Evolutionary conservation across 2,888 invertebrate species (phyloP).

Genomic region (Vanessa cardui): DNA sequence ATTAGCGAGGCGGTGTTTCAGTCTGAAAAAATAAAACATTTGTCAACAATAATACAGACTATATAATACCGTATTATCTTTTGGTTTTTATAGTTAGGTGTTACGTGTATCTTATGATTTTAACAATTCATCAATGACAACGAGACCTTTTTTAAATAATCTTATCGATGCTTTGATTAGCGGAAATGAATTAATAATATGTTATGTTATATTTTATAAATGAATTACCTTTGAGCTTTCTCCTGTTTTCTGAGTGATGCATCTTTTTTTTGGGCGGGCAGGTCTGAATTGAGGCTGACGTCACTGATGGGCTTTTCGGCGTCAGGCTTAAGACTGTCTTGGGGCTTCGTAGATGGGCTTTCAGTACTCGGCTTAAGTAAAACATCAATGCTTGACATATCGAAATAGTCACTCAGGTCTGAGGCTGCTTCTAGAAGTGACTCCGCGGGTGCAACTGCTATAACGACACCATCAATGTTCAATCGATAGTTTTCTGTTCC

Average conservation of each 20-base stretch:
- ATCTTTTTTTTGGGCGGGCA: constrained; percentile 58
- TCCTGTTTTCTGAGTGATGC: constrained; percentile 63
- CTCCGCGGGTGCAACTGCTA: constrained; percentile 85
- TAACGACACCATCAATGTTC: constrained; percentile 86
- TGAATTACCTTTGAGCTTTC: constrained; percentile 66
- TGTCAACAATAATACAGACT: not conserved
- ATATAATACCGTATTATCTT: not conserved
- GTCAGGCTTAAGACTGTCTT: constrained; percentile 42
- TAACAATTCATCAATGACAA: not conserved
- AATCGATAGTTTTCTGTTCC: constrained; percentile 89
- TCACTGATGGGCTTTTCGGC: constrained; percentile 55
- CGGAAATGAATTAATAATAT: too few species aligned
- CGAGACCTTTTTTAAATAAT: too few species aligned
- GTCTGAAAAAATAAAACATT: constrained; percentile 59
- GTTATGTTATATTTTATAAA: not conserved
- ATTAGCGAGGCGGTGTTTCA: constrained; percentile 77
- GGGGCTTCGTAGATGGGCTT: constrained; percentile 34
- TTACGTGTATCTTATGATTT: not conserved
- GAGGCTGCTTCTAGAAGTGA: constrained; percentile 82
- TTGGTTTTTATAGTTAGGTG: not conserved
- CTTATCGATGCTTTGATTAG: too few species aligned
- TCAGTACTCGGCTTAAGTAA: constrained; percentile 27
- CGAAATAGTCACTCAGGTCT: constrained; percentile 67
- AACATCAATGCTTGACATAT: constrained; percentile 42
- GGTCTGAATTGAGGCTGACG: constrained; percentile 53